Percentiles rank a stretch among this genome's conserved stretches.
phyloP scores from a whole-genome alignment of 92 coral and sea anemone species.

The Blastomussa wellsi region DNA sequence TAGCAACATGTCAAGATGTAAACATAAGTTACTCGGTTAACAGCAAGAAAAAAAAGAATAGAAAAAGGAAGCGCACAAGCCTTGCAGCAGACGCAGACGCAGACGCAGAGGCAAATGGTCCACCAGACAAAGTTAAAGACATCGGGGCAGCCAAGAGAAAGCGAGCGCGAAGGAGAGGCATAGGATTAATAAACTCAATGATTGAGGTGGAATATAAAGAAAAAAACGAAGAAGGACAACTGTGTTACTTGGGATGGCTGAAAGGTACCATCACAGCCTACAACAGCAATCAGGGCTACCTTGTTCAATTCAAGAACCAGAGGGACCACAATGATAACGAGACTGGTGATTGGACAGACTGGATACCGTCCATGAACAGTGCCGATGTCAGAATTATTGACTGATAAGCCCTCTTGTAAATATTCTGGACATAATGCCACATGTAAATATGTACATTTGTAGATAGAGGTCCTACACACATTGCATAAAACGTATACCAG shows the following conservation, averaged over 20 bases:
- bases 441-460: slow-evolving; percentile 11
- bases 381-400: slow-evolving; percentile 36
- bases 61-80: slow-evolving; percentile 54
- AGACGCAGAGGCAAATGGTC: slow-evolving; percentile 22
- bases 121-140: slow-evolving; percentile 53
- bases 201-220: slow-evolving; percentile 56
- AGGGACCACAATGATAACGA: slow-evolving; percentile 43
- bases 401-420: slow-evolving; percentile 16
- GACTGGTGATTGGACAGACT: slow-evolving; percentile 48
- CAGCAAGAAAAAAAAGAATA: slow-evolving; percentile 7
- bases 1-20: slow-evolving; percentile 7
- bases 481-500: too few relatives aligned
- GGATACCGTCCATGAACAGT: slow-evolving; percentile 41
- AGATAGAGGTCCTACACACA: too few relatives aligned
- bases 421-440: slow-evolving; percentile 13
- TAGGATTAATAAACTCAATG: slow-evolving; percentile 26
- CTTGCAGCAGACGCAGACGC: slow-evolving; percentile 30
- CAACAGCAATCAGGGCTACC: slow-evolving; percentile 47
- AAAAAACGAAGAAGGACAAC: slow-evolving; percentile 44
- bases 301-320: slow-evolving; percentile 46
- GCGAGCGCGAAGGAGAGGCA: slow-evolving; percentile 54
- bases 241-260: slow-evolving; percentile 45
- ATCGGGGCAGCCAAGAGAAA: slow-evolving; percentile 20
- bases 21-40: slow-evolving; percentile 24
- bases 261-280: slow-evolving; percentile 51